Percentiles rank a stretch among this genome's conserved stretches.
Evolutionary conservation across 2,797 vertebrate genomes (phyloP).

Genomic region (Macropus fuliginosus): DNA sequence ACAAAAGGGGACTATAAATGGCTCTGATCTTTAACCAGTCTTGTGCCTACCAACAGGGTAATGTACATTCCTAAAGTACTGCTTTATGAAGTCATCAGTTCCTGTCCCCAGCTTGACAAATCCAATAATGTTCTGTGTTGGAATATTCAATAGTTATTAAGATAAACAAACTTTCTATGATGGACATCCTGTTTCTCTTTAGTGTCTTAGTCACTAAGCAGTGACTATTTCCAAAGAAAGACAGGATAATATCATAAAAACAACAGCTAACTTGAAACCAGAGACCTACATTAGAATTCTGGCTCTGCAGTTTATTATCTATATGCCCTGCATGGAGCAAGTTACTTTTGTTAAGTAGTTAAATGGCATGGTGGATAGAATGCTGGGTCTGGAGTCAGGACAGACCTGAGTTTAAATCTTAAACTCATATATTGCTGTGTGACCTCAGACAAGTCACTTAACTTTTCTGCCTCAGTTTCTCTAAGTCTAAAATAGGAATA

Average conservation of each 20-base stretch:
- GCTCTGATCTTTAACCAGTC: background rate
- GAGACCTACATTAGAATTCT: background rate
- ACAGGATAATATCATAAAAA: background rate
- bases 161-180: conserved; percentile 41
- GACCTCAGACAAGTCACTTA: background rate
- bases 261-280: background rate
- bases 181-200: conserved; percentile 60
- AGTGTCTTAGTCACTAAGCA: conserved; percentile 4
- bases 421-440: background rate
- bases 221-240: conserved; percentile 50
- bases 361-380: background rate
- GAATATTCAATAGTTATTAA: background rate
- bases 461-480: background rate
- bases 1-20: background rate
- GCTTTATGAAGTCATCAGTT: background rate
- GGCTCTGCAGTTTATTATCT: background rate
- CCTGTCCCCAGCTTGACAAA: background rate
- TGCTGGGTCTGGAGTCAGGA: background rate
- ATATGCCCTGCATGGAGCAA: background rate
- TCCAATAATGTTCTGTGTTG: background rate
- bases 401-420: background rate
- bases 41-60: background rate
- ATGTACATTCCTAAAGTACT: background rate
- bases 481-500: background rate
- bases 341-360: background rate